Conservation (phyloP, 2,113 vertebrate species). For the Chitala chitala region DNA sequence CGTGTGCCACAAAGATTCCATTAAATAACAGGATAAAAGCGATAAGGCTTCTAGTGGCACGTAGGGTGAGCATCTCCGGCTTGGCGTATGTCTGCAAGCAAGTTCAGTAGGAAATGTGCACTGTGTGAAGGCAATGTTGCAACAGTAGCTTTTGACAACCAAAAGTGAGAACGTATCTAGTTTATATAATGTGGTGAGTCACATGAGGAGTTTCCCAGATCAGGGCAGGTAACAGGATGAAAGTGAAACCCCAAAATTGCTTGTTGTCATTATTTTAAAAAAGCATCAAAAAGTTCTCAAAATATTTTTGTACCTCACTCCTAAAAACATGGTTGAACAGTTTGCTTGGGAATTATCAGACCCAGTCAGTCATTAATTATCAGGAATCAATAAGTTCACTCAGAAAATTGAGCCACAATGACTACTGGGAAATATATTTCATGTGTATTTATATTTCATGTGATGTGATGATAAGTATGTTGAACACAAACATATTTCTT, state of each 20-base stretch:
- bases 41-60: not conserved
- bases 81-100: not conserved
- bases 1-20: not conserved
- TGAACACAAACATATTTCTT: too few relatives aligned
- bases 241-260: too few relatives aligned
- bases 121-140: not conserved
- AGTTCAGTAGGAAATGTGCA: not conserved
- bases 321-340: not conserved
- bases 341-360: constrained; percentile 5
- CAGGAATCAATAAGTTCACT: too few relatives aligned
- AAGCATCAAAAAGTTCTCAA: constrained; percentile 12
- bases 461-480: too few relatives aligned
- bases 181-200: constrained; percentile 31
- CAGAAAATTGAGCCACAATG: too few relatives aligned
- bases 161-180: not conserved
- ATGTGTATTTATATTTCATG: too few relatives aligned
- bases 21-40: constrained; percentile 10
- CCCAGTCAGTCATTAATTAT: not conserved
- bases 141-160: not conserved
- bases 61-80: constrained; percentile 28
- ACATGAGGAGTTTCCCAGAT: constrained; percentile 47
- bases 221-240: not conserved
- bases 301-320: constrained; percentile 12
- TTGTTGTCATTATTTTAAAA: not conserved
- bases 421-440: too few relatives aligned